Evolutionary conservation across 2,113 vertebrate genomes (phyloP).

Genomic region (Phalacrocorax pelagicus): DNA sequence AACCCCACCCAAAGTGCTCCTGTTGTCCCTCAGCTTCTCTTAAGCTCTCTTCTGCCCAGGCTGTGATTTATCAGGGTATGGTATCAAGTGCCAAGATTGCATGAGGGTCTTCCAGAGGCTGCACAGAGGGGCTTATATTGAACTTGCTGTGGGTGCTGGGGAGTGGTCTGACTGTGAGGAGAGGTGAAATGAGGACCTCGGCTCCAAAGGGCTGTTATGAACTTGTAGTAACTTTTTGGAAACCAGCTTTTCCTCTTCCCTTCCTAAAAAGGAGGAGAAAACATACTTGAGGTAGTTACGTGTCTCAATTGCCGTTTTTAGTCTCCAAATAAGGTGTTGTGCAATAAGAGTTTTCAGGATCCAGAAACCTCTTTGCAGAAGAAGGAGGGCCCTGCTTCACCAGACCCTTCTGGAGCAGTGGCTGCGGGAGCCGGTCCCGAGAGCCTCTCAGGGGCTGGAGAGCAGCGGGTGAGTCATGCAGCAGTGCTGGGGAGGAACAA

Average conservation of each 20-base stretch:
- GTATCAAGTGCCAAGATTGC: rapidly evolving
- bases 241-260: slow-evolving; percentile 44
- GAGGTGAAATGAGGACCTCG: neutral
- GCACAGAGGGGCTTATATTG: neutral
- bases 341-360: neutral
- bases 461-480: rapidly evolving
- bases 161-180: neutral
- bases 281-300: slow-evolving; percentile 53
- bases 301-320: neutral
- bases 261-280: slow-evolving; percentile 61
- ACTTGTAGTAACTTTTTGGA: slow-evolving; percentile 29
- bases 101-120: neutral
- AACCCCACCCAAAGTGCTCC: neutral
- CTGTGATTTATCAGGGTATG: neutral
- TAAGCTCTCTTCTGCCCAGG: neutral
- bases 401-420: neutral
- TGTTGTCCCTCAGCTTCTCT: neutral
- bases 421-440: neutral
- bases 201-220: neutral
- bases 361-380: neutral
- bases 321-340: slow-evolving; percentile 58
- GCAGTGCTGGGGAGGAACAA: neutral
- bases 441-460: neutral
- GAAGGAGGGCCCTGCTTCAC: neutral
- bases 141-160: rapidly evolving